Conservation (phyloP, 2,888 invertebrate species). For the Entomobrya proxima region DNA sequence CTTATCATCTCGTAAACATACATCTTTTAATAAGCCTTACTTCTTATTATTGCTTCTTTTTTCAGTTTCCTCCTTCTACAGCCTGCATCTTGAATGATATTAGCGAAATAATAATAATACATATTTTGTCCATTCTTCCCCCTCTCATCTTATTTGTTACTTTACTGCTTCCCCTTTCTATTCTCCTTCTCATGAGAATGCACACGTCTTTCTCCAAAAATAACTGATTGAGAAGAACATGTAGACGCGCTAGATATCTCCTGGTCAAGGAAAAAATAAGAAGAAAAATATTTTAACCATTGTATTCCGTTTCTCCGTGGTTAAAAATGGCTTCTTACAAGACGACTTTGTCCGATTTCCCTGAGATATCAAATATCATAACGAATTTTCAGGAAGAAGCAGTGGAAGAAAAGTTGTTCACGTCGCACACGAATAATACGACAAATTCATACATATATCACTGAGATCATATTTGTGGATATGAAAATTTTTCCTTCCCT, state of each 20-base stretch:
- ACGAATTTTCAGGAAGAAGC: background rate
- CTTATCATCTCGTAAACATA: slow-evolving; percentile 16
- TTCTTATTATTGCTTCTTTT: background rate
- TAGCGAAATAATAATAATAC: slow-evolving; percentile 66
- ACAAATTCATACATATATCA: slow-evolving; percentile 44
- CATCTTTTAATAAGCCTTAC: background rate
- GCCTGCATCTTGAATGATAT: slow-evolving; percentile 54
- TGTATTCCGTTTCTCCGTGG: background rate
- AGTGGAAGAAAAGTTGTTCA: slow-evolving; percentile 2
- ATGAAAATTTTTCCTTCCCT: slow-evolving; percentile 22
- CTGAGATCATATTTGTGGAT: slow-evolving; percentile 44
- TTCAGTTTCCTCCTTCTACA: background rate
- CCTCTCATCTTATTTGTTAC: slow-evolving; percentile 41
- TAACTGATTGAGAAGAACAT: slow-evolving; percentile 50
- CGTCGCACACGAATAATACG: background rate
- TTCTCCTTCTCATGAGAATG: slow-evolving; percentile 65
- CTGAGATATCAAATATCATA: slow-evolving; percentile 11
- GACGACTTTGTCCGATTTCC: slow-evolving; percentile 31
- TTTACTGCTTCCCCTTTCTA: slow-evolving; percentile 50
- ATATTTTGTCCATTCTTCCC: slow-evolving; percentile 62
- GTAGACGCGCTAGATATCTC: background rate
- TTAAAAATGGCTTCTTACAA: background rate
- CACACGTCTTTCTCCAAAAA: slow-evolving; percentile 64
- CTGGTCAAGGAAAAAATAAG: background rate
- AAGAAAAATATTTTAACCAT: slow-evolving; percentile 16